Evolutionary conservation across 2,797 vertebrate genomes (phyloP).

Genomic region (Pelobates cultripes): DNA sequence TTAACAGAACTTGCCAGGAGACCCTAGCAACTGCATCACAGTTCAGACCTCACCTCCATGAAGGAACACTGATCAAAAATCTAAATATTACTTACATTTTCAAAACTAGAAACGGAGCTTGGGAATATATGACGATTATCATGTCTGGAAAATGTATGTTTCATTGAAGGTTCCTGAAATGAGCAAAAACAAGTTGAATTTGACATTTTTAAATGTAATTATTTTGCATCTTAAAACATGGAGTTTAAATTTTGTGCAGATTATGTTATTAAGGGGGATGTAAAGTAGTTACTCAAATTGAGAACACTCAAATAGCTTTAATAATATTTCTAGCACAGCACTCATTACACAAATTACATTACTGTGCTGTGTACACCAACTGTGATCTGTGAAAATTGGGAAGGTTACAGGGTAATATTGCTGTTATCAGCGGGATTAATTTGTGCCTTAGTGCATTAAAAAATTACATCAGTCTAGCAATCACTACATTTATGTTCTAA

Average conservation of each 20-base stretch:
- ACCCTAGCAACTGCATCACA: no score
- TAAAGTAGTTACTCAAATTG: not conserved
- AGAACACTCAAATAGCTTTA: conserved; percentile 8
- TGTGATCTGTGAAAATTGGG: not conserved
- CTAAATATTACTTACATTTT: conserved; percentile 33
- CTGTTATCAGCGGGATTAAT: conserved; percentile 27
- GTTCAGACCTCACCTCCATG: no score
- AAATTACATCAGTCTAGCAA: no score
- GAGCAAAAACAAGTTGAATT: conserved; percentile 19
- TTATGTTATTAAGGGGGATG: conserved; percentile 5
- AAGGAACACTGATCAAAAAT: no score
- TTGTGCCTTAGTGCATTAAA: conserved; percentile 1
- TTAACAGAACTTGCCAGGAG: no score
- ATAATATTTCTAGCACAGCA: conserved; percentile 23
- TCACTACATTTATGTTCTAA: no score
- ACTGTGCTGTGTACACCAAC: not conserved
- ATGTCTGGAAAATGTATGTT: conserved; percentile 65
- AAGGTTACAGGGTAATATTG: conserved; percentile 15
- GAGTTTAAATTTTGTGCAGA: not conserved
- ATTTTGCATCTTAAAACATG: not conserved
- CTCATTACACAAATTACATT: conserved; percentile 37
- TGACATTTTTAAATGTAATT: not conserved
- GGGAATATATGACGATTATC: conserved; percentile 66
- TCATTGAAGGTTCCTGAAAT: conserved; percentile 59
- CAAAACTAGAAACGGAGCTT: conserved; percentile 42